A percentile compares a stretch with the other conserved stretches of the same genome.
Evolutionary conservation across 2,113 vertebrate species (phyloP).

Genomic region (Oncorhynchus keta): DNA sequence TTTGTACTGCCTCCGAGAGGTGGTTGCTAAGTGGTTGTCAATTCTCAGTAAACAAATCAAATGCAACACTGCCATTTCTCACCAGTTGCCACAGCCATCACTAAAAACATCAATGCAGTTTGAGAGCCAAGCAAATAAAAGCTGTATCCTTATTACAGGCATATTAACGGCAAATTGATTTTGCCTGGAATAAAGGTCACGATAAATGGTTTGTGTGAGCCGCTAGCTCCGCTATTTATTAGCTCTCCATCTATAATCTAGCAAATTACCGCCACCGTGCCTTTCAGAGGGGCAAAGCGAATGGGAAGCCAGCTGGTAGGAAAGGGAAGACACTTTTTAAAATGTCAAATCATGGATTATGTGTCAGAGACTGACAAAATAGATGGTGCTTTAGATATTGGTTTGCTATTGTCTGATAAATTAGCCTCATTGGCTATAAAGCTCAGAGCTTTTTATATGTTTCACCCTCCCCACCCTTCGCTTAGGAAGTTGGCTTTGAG

Average conservation of each 20-base stretch:
- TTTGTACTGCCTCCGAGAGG: not conserved
- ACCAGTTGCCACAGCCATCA: not conserved
- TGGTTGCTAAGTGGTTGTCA: not conserved
- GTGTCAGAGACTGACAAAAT: slow-evolving; percentile 54
- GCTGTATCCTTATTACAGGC: slow-evolving; percentile 61
- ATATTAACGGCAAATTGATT: slow-evolving; percentile 74
- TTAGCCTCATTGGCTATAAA: slow-evolving; percentile 44
- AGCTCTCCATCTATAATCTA: slow-evolving; percentile 62
- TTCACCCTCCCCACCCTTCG: slow-evolving; percentile 4
- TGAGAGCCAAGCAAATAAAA: slow-evolving; percentile 62
- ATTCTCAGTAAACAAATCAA: not conserved
- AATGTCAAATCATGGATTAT: slow-evolving; percentile 74
- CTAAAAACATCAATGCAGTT: slow-evolving; percentile 45
- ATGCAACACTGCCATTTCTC: slow-evolving; percentile 9
- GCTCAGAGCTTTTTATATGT: slow-evolving; percentile 40
- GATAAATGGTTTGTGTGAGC: slow-evolving; percentile 70
- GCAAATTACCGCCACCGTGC: slow-evolving; percentile 59
- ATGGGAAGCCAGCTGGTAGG: slow-evolving; percentile 45
- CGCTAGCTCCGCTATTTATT: slow-evolving; percentile 61
- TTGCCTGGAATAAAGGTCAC: slow-evolving; percentile 75
- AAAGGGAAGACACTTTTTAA: slow-evolving; percentile 47
- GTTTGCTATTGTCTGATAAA: slow-evolving; percentile 48
- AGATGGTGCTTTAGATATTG: slow-evolving; percentile 35
- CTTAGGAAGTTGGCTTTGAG: slow-evolving; percentile 33
- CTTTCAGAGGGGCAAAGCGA: slow-evolving; percentile 56